phyloP scores from a whole-genome alignment of 2,113 vertebrate species.

The Pogonocichla stellata region DNA sequence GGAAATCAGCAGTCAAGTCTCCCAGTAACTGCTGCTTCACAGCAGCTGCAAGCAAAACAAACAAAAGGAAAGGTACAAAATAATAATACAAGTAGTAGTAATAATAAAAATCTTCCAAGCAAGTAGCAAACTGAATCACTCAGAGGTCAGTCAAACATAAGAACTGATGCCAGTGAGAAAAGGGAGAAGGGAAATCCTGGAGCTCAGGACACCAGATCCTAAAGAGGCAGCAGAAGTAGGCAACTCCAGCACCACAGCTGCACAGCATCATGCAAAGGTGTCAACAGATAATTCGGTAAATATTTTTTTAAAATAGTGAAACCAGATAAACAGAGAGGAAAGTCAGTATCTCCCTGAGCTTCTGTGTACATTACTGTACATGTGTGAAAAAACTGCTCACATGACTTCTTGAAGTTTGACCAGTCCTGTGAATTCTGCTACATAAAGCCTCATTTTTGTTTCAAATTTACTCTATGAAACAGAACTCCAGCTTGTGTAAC shows the following conservation, averaged over 20 bases:
- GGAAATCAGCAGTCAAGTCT: background rate
- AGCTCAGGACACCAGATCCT: background rate
- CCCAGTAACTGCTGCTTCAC: background rate
- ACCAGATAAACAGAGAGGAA: background rate
- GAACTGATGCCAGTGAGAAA: background rate
- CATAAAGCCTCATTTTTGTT: background rate
- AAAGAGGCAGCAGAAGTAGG: background rate
- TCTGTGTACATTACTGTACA: background rate
- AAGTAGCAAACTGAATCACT: background rate
- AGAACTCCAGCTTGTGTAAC: background rate
- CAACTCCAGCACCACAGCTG: background rate
- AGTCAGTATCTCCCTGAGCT: background rate
- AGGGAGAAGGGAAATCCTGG: background rate
- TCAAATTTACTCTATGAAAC: background rate
- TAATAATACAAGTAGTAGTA: background rate
- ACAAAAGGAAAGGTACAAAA: background rate
- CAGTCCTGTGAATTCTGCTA: background rate
- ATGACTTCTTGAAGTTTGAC: background rate
- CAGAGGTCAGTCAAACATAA: background rate
- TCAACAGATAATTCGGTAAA: background rate
- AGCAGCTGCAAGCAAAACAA: background rate
- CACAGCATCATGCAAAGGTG: background rate
- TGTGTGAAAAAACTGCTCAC: background rate
- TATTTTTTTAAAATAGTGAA: background rate
- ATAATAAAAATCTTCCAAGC: background rate